A percentile compares a stretch with the other conserved stretches of the same genome.
Conservation (phyloP, 2,888 invertebrate species). For the Nomada hirtipes region DNA sequence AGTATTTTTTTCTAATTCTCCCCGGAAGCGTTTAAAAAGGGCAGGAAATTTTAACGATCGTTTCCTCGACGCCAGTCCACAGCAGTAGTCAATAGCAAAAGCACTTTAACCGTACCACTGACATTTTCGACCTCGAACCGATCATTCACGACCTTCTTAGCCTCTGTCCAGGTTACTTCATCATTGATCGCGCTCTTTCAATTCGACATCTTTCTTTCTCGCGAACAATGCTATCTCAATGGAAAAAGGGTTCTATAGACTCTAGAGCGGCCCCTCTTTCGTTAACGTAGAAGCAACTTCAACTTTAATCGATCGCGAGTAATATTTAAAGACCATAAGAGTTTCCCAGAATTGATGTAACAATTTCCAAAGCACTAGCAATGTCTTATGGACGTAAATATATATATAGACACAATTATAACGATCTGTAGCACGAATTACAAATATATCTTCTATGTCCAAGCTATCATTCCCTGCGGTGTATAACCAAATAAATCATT, state of each 20-base stretch:
- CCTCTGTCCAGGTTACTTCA: conserved; percentile 30
- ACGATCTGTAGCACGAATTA: too few relatives aligned
- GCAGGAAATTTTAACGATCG: conserved; percentile 61
- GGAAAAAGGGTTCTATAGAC: not conserved
- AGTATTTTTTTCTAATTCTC: conserved; percentile 29
- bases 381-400: not conserved
- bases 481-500: too few relatives aligned
- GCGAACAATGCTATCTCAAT: conserved; percentile 1
- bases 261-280: not conserved
- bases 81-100: conserved; percentile 58
- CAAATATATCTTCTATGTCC: too few relatives aligned
- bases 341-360: not conserved
- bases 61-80: conserved; percentile 60
- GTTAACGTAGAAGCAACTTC: not conserved
- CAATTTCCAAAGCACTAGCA: too few relatives aligned
- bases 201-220: not conserved
- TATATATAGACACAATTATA: too few relatives aligned
- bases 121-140: conserved; percentile 70
- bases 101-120: conserved; percentile 58
- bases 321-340: not conserved
- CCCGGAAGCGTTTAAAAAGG: conserved; percentile 33
- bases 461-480: too few relatives aligned
- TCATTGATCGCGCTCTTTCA: conserved; percentile 39
- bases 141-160: conserved; percentile 64
- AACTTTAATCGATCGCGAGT: not conserved